Evolutionary conservation across 2,113 vertebrate species (phyloP).

Genomic region (Pachyramphus minor): DNA sequence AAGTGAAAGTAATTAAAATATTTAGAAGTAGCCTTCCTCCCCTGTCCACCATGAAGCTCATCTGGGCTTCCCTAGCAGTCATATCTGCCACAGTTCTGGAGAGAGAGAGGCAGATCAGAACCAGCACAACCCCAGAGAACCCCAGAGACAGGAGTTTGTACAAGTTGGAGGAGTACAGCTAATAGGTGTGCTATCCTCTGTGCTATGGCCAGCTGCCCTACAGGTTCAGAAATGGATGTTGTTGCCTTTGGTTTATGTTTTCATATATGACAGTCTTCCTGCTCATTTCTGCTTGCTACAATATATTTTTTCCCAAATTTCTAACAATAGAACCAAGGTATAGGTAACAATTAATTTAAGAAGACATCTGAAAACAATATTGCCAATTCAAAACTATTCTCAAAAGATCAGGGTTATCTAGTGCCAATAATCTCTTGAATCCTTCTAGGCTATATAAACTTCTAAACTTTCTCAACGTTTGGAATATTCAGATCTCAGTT

Average conservation of each 20-base stretch:
- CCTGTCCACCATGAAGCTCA: neutral
- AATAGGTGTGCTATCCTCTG: neutral
- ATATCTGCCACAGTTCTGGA: neutral
- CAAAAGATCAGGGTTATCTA: neutral
- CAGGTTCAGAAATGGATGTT: neutral
- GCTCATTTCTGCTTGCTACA: neutral
- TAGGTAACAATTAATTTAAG: neutral
- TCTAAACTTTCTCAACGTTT: neutral
- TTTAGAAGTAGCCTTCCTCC: conserved; percentile 7
- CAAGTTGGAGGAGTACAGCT: neutral
- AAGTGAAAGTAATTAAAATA: conserved; percentile 34
- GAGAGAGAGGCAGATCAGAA: neutral
- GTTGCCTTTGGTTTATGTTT: neutral
- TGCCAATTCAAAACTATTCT: neutral
- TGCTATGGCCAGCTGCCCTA: neutral
- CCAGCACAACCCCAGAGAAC: neutral
- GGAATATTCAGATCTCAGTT: neutral
- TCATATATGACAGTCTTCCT: neutral
- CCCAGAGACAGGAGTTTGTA: neutral
- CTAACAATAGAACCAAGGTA: neutral
- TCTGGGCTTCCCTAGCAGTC: neutral
- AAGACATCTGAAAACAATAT: neutral
- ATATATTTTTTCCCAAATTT: neutral
- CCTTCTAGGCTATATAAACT: neutral
- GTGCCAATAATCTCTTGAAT: neutral